Evolutionary conservation across 2,113 vertebrate genomes (phyloP).

Genomic region (Rhinogobius similis): DNA sequence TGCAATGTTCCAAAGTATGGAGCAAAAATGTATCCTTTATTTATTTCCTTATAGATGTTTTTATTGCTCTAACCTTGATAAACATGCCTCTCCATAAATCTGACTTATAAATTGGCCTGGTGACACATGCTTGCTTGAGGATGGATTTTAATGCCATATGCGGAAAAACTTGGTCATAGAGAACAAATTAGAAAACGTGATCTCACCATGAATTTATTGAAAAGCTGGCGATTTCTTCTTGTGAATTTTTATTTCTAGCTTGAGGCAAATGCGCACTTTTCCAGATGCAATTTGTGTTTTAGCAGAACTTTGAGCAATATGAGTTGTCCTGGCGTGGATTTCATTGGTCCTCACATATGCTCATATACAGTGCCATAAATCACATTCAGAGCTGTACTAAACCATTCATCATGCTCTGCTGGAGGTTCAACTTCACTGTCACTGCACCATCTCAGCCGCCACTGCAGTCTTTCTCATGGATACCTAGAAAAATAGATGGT

Average conservation of each 20-base stretch:
- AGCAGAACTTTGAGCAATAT: neutral
- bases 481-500: too few species aligned
- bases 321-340: slow-evolving; percentile 26
- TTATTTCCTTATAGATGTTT: too few species aligned
- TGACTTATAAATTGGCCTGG: too few species aligned
- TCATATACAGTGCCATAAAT: slow-evolving; percentile 74
- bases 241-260: neutral
- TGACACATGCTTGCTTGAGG: too few species aligned
- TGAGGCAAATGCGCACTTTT: neutral
- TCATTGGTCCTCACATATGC: slow-evolving; percentile 57
- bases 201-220: neutral
- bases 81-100: too few species aligned
- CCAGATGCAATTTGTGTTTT: neutral
- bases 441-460: slow-evolving; percentile 45
- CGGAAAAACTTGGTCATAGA: neutral
- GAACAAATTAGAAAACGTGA: neutral
- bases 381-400: slow-evolving; percentile 74
- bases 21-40: neutral
- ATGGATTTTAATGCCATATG: too few species aligned
- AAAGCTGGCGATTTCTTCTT: neutral
- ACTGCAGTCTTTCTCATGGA: slow-evolving; percentile 25
- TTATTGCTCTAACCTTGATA: too few species aligned
- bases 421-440: slow-evolving; percentile 54
- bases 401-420: slow-evolving; percentile 68
- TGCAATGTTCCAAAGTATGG: too few species aligned